phyloP scores from a whole-genome alignment of 2,113 vertebrate genomes.

The Scartelaos histophorus region DNA sequence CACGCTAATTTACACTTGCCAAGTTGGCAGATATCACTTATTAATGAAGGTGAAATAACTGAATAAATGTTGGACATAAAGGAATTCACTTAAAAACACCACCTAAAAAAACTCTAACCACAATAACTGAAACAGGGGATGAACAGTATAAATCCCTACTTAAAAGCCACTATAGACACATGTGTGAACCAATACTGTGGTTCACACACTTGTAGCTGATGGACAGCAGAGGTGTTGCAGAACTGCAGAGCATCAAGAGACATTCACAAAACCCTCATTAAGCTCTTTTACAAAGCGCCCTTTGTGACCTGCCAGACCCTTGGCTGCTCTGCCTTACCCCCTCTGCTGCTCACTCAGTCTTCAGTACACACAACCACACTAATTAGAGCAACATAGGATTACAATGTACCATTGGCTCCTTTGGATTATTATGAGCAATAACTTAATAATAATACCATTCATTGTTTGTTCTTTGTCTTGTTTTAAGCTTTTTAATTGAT shows the following conservation, averaged over 20 bases:
- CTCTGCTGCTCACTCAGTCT: slow-evolving; percentile 19
- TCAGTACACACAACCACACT: slow-evolving; percentile 22
- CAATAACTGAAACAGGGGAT: slow-evolving; percentile 71
- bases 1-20: slow-evolving; percentile 47
- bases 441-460: not conserved
- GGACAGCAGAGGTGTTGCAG: slow-evolving; percentile 68
- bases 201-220: slow-evolving; percentile 56
- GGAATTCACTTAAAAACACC: slow-evolving; percentile 40
- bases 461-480: not conserved
- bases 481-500: not conserved
- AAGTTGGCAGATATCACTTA: slow-evolving; percentile 90
- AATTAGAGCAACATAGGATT: slow-evolving; percentile 62
- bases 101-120: slow-evolving; percentile 46
- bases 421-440: not conserved
- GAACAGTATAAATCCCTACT: slow-evolving; percentile 77
- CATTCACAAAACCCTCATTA: slow-evolving; percentile 78
- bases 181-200: slow-evolving; percentile 26
- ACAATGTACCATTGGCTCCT: slow-evolving; percentile 13
- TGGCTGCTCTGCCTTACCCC: slow-evolving; percentile 46
- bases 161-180: slow-evolving; percentile 45
- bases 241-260: slow-evolving; percentile 68
- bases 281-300: slow-evolving; percentile 72
- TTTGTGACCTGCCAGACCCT: slow-evolving; percentile 74
- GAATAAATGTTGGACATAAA: slow-evolving; percentile 24
- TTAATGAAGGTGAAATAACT: slow-evolving; percentile 77